A percentile compares a stretch with the other conserved stretches of the same genome.
Conservation (phyloP, 2,888 invertebrate genomes). For the Gymnosoma rotundatum region DNA sequence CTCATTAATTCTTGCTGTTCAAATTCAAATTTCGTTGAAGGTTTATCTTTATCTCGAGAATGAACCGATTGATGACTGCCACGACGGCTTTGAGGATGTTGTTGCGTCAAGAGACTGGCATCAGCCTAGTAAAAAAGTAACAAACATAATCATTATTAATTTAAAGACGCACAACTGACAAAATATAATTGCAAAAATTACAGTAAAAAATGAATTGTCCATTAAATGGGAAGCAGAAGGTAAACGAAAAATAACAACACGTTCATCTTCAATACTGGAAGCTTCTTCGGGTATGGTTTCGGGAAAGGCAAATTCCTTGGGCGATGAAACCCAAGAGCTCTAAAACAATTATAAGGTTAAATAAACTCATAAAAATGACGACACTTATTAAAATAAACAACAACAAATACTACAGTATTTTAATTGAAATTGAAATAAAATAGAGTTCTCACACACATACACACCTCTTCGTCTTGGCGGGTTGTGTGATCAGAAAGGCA, state of each 20-base stretch:
- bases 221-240: constrained; percentile 89
- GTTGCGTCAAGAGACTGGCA: constrained; percentile 89
- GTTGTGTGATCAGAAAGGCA: constrained; percentile 78
- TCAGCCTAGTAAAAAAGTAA: constrained; percentile 84
- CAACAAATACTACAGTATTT: constrained; percentile 47
- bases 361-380: constrained; percentile 34
- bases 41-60: constrained; percentile 79
- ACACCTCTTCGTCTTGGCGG: constrained; percentile 81
- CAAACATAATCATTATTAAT: constrained; percentile 5
- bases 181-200: constrained; percentile 76
- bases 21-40: constrained; percentile 81
- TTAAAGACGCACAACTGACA: not conserved
- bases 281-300: constrained; percentile 97
- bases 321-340: constrained; percentile 91
- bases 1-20: constrained; percentile 81
- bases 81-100: constrained; percentile 82
- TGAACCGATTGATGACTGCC: constrained; percentile 81
- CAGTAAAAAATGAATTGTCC: constrained; percentile 91
- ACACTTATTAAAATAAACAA: constrained; percentile 41
- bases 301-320: constrained; percentile 93
- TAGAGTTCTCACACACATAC: constrained; percentile 62
- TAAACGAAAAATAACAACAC: constrained; percentile 93
- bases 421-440: not conserved
- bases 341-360: constrained; percentile 76
- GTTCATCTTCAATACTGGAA: constrained; percentile 95